These are phyloP conservation scores for Ctenoplectra terminalis DNA, from an alignment of 1,140 invertebrate species.

Conservation along the genomic window DNA sequence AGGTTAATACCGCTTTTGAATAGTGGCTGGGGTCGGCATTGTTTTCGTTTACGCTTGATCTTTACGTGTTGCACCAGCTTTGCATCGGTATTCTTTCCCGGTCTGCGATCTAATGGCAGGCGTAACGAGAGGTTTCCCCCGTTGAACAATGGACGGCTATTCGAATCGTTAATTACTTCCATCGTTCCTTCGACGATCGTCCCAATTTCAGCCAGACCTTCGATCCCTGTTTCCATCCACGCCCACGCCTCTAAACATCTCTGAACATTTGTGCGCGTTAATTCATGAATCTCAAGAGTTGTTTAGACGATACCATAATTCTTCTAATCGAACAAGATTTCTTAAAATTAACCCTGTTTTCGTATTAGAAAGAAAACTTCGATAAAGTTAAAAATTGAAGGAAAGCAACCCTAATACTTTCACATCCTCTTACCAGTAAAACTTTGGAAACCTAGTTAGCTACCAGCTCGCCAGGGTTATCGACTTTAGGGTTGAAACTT, in stretches of 20 bases:
- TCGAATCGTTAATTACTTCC: constrained; percentile 58
- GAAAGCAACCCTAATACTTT: background rate
- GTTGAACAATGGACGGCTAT: constrained; percentile 58
- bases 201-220: constrained; percentile 33
- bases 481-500: background rate
- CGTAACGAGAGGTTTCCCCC: constrained; percentile 33
- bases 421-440: background rate
- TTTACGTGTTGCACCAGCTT: constrained; percentile 20
- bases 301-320: too few species aligned
- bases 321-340: too few species aligned
- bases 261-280: too few species aligned
- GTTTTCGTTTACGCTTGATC: constrained; percentile 30
- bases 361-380: too few species aligned
- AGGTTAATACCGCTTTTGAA: background rate
- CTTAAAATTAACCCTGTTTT: background rate
- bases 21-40: background rate
- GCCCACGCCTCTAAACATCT: background rate
- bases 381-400: background rate
- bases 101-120: background rate
- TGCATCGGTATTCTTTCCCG: constrained; percentile 20
- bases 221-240: constrained; percentile 1
- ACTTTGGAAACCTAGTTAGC: background rate
- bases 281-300: too few species aligned
- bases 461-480: background rate
- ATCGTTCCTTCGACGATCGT: constrained; percentile 32